Evolutionary conservation across 2,113 vertebrate genomes (phyloP), one percentile per base, ranked within the genome.

Genomic region (Chitala chitala): DNA sequence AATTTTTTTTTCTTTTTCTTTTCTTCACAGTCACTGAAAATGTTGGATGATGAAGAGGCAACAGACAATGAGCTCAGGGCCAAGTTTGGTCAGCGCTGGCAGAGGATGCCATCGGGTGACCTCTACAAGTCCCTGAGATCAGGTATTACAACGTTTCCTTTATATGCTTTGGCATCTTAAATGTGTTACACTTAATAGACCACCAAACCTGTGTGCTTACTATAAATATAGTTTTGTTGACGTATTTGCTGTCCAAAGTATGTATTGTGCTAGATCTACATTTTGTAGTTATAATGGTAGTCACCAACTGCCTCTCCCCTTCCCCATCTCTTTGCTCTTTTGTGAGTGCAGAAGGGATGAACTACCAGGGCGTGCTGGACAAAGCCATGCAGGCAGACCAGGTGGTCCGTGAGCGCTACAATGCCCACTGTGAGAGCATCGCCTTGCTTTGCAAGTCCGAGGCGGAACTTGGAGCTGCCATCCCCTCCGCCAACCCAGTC

Each of bases 41-140:
- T 98, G 82, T 82, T 99, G 83, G 88, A 95, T 76, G 92, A 94
- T 78, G 97, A 99, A 82, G 96, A 98, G 88, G 73, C 89, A 2
- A 98, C 95, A 22, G 97, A 99, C 84, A 95, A 89, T 59, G 97
- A 99, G 33, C 86, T 99, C 77, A 88, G 91, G 85, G 82, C 88
- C 72, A 98, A 99, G 85, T 99, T 99, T 83, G 96, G 88, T 80
- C 95, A 98, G 65, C 94, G 95, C 56, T 99, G 97, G 97, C 94
- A 94, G 87, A 92, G 97, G 85, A 98, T 94, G 0, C 90, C 95
- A 5, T 99, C 97, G 72, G 94, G 81, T 73, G 97, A 99, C 1
- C 93, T 99, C 7, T 99, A 99, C 76, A 98, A 95, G 78, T 90
- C 96, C 55, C 87, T 99, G 61, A 91, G 96, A 79, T 4, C 92